These are phyloP conservation scores for Indicator maculatus DNA, from an alignment of 2,113 vertebrate genomes.

Conservation along the genomic window DNA sequence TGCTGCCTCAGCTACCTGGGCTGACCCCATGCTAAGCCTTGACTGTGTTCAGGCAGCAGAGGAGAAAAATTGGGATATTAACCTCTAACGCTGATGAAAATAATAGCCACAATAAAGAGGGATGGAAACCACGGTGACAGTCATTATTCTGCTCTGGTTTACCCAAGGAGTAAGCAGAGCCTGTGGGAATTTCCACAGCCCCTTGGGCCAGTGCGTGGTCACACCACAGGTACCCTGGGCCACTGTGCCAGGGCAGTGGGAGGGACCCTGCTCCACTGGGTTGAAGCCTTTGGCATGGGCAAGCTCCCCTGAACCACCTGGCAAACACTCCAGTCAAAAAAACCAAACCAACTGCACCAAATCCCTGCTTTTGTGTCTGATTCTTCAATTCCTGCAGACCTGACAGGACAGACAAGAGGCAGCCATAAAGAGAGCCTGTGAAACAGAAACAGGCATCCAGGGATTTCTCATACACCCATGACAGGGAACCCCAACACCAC, in stretches of 20 bases:
- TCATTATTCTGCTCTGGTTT: conserved; percentile 70
- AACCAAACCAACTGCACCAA: conserved; percentile 32
- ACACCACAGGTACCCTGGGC: rapidly evolving
- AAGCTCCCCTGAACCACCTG: not conserved
- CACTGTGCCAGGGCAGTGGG: rapidly evolving
- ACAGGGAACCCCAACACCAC: conserved; percentile 29
- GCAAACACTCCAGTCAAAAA: conserved; percentile 56
- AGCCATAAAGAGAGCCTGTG: conserved; percentile 59
- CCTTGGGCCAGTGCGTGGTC: rapidly evolving
- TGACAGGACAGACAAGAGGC: conserved; percentile 53
- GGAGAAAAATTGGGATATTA: conserved; percentile 79
- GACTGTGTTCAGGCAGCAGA: conserved; percentile 76
- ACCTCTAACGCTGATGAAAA: conserved; percentile 81
- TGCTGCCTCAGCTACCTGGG: conserved; percentile 63
- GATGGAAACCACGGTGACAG: conserved; percentile 64
- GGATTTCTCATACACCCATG: conserved; percentile 8
- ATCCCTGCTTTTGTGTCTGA: conserved; percentile 54
- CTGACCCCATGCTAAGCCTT: conserved; percentile 33
- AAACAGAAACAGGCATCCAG: conserved; percentile 59
- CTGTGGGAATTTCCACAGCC: not conserved
- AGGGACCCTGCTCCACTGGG: not conserved
- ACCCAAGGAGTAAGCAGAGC: conserved; percentile 34
- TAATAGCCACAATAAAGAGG: conserved; percentile 80
- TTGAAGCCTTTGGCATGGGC: not conserved
- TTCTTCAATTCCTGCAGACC: conserved; percentile 69